Evolutionary conservation across 2,888 invertebrate genomes (phyloP).

Genomic region (Melanargia galathea): DNA sequence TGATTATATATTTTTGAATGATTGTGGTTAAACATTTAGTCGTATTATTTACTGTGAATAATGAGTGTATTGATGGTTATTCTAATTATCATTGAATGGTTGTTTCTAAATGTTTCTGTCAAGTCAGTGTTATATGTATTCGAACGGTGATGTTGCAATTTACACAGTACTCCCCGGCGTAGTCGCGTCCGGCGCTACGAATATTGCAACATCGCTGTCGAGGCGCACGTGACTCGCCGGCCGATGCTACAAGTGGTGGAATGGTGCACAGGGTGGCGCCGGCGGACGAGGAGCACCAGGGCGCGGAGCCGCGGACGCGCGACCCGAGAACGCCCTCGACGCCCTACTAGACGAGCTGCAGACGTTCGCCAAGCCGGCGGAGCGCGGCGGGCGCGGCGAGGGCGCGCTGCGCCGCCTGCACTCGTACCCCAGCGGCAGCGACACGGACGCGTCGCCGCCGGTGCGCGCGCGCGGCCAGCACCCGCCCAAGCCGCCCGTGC

Average conservation of each 20-base stretch:
- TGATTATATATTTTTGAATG: conserved; percentile 68
- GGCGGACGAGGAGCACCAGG: conserved; percentile 59
- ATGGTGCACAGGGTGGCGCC: conserved; percentile 73
- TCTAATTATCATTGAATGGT: conserved; percentile 60
- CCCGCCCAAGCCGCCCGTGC: conserved; percentile 89
- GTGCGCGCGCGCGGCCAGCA: conserved; percentile 84
- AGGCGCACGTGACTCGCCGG: conserved; percentile 57
- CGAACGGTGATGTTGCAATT: conserved; percentile 65
- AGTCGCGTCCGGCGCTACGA: conserved; percentile 1
- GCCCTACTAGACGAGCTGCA: conserved; percentile 96
- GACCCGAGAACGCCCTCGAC: conserved; percentile 98
- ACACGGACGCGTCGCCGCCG: conserved; percentile 89
- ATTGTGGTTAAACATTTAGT: conserved; percentile 65
- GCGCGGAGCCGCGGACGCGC: conserved; percentile 66
- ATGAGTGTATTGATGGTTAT: conserved; percentile 65
- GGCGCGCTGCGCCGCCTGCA: conserved; percentile 88
- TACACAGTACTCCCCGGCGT: conserved; percentile 23
- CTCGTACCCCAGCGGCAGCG: conserved; percentile 93
- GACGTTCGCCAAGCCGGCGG: conserved; percentile 90
- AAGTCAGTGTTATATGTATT: conserved; percentile 54
- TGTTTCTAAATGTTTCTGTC: conserved; percentile 66
- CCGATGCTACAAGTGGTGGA: conserved; percentile 68
- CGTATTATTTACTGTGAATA: conserved; percentile 64
- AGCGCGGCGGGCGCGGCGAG: conserved; percentile 73
- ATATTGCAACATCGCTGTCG: conserved; percentile 65